Evolutionary conservation across 2,888 invertebrate genomes (phyloP), one percentile per base, ranked within the genome.

Genomic region (Pheosia tremula): DNA sequence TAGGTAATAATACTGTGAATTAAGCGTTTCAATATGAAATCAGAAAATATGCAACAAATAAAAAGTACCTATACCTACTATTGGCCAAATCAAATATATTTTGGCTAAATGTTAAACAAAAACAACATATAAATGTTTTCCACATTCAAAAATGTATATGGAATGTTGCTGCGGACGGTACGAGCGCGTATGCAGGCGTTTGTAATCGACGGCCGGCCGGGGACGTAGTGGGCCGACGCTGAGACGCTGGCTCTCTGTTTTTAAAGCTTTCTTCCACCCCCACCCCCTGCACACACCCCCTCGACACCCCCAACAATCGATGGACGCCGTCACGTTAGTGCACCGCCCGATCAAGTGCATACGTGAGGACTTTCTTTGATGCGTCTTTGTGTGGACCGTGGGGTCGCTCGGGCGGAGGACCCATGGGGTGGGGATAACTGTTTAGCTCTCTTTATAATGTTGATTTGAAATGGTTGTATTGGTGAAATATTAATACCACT

Each of bases 191-290:
- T 90, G 89, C 90, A 90, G 79, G 78, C 78, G 83, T 72, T 78
- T 81, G 90, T 90, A 92, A 92, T 90, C 91, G 91, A 87, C 89
- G 91, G 89, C 86, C 90, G 88, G 85, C 85, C 86, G 87, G 91
- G 92, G 91, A 92, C 91, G 91, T 89, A 91, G 90, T 89, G 90
- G 90, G 83, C 88, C 90, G 90, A 89, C 90, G 91, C 82, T 83
- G 92, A 91, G 91, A 91, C 91, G 83, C 80, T 78, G 81, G 81
- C 85, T 85, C 86, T 80, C 79, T 85, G 86, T 85, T 85, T 86
- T 86, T 87, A 88, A 86, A 87, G 84, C 86, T 84, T 83, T 83
- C 86, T 85, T 77, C 77, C 71, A 66, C 74, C 72, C 72, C 66
- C 64, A 59, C 65, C 78, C 61, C 62, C 72, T 59, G 43, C 62